Base-by-base conservation (phyloP, 2,888 invertebrate genomes). In the Hirtodrosophila histrioides region DNA sequence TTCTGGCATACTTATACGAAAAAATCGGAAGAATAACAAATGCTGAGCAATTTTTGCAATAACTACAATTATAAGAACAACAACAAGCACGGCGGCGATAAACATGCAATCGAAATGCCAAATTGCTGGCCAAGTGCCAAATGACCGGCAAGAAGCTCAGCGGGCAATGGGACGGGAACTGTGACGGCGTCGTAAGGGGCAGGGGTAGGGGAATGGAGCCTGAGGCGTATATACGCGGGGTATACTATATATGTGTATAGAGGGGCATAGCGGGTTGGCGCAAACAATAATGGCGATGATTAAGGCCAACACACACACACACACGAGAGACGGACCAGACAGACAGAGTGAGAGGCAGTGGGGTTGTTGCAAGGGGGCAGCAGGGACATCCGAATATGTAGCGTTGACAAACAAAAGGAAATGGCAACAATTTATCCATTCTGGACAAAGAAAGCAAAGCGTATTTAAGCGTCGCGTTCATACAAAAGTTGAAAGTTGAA, bases 51-150 rank as follows among this genome's bases (percentile, higher is more conserved):
- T 76, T 76, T 60, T 57, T 76, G 66, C 72, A 73, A 71, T 65
- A 75, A 27, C 27, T 27, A 43, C 48, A 12, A 44, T 56, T 40
- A 46, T 3, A 39, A 17, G n/a, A 56, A 24, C 35, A 41, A 43
- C 12, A 40, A 55, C 31, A 48, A 65, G 48, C 60, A 68, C 36
- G 49, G 53, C 61, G 45, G 56, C 73, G 57, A 73, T 76, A 69
- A 82, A 69, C 74, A 77, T 83, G 86, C 84, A 83, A 86, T 86
- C 78, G 86, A 84, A 84, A 88, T 75, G 87, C 85, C 87, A 84
- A 78, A 81, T 75, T 68, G 69, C 85, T 88, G 86, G 84, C 78
- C 79, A 53, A 75, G 69, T 71, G 84, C 88, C 84, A 84, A 88
- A 84, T 86, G 84, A 61, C 77, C 86, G 77, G 64, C 65, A 72